Evolutionary conservation across 2,113 vertebrate genomes (phyloP), one percentile per base, ranked within the genome.

Genomic region (Poeciliopsis occidentalis): DNA sequence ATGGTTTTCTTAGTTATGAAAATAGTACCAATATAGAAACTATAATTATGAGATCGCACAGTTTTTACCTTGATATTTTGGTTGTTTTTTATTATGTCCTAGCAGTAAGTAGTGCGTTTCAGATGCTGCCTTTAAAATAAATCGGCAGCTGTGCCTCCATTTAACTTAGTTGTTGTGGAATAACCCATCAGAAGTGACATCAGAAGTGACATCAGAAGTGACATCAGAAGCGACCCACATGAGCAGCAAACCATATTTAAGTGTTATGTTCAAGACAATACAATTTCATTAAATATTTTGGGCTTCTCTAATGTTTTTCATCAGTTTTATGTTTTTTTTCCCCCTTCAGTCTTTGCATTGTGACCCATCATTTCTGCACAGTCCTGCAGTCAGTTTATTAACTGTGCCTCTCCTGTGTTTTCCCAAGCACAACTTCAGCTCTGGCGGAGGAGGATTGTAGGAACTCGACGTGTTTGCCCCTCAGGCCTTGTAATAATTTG

Each of bases 401-500:
- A 65, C 12, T 47, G 63, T 31, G 68, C 30, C 26, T 41, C 61
- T 73, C 30, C 44, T 29, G 7, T 71, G 78, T 57, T 67, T 47
- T 64, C 74, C 47, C 1, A 5, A 70, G 27, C 72, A 31, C 64
- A 80, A 60, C 69, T 70, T 73, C 69, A 65, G 75, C 70, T 74
- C 27, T 60, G 65, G 69, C 2, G 32, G 73, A 64, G 57, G 71
- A 41, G 81, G 84, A 82, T 71, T 76, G 79, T 82, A 87, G 82
- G 85, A 88, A 86, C 69, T 81, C 31, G 30, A 76, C 82, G 76
- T 79, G 82, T 87, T 91, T 88, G 86, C 90, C 87, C 51, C 87
- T 86, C 81, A 87, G 82, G 85, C 90, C 90, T 78, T 89, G 88
- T 88, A 92, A 91, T 84, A 87, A 91, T 90, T 86, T 76, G 81